Base-by-base conservation (phyloP, 2,888 invertebrate genomes). In the Cephus pulcher region DNA sequence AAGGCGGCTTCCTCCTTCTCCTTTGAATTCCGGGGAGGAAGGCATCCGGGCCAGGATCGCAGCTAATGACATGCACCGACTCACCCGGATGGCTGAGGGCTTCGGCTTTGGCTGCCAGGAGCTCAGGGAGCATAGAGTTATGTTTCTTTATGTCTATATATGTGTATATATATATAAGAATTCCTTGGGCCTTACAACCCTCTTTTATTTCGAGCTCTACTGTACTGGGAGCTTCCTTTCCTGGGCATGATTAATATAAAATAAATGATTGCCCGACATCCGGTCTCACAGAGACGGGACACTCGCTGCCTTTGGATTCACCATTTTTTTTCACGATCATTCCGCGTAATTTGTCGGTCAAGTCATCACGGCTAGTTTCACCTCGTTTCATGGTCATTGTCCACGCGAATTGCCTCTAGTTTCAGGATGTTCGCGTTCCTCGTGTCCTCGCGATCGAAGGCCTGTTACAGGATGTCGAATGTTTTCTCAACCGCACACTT, bases 301-400 rank as follows among this genome's bases (percentile, higher is more conserved):
- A 78, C 80, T 81, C 83, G 80, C 83, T 80, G 84, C 76, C 82
- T 82, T 83, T 83, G 82, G 82, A 84, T 84, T 84, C 86, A 84
- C 83, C 83, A 80, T 80, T 83, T 82, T 34, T 34, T 78, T 85
- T 87, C 86, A 84, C 86, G 87, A 88, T 89, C 88, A 90, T 90
- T 91, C 88, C 88, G 88, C 88, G 90, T 89, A 91, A 91, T 91
- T 91, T 89, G 89, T 89, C 87, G 88, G 88, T 87, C 90, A 87
- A 90, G 86, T 85, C 88, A 89, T 84, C 89, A 88, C 87, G 89
- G 89, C 86, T 91, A 89, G 90, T 91, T 91, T 89, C 87, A 89
- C 87, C 85, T 91, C 86, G 89, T 91, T 91, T 91, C 88, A 91
- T 90, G 90, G 88, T 90, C 86, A 89, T 90, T 90, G 90, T 90